These are phyloP conservation scores for Colletes gigas DNA, from an alignment of 1,140 invertebrate species.

Conservation along the genomic window DNA sequence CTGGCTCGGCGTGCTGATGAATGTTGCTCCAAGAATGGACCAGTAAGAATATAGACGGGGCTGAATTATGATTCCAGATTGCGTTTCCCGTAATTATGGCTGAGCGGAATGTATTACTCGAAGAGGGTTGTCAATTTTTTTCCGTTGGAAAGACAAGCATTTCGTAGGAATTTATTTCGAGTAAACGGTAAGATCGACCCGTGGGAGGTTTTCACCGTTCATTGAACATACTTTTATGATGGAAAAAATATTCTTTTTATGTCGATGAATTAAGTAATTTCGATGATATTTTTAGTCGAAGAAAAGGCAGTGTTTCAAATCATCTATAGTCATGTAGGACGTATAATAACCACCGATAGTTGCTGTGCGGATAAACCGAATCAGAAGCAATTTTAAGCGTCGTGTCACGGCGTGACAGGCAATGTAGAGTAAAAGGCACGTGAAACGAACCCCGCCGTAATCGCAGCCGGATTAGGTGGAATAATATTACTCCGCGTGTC, in stretches of 20 bases:
- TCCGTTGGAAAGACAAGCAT: too few species aligned
- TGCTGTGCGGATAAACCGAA: background rate
- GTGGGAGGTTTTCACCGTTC: too few species aligned
- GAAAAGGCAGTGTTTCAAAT: too few species aligned
- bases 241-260: too few species aligned
- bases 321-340: too few species aligned
- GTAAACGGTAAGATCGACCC: too few species aligned
- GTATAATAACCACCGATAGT: too few species aligned
- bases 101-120: background rate
- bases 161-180: too few species aligned
- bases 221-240: too few species aligned
- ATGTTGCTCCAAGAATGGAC: background rate
- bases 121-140: too few species aligned
- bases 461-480: conserved; percentile 2
- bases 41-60: background rate
- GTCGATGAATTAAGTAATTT: too few species aligned
- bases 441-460: conserved; percentile 40
- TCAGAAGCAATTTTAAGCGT: background rate
- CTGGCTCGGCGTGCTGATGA: background rate
- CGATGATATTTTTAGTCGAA: too few species aligned
- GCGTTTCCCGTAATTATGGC: background rate
- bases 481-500: conserved; percentile 33
- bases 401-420: background rate
- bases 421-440: background rate
- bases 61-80: background rate